These are phyloP conservation scores for Rhamnusium bicolor DNA, from an alignment of 2,888 invertebrate genomes.

Conservation along the genomic window DNA sequence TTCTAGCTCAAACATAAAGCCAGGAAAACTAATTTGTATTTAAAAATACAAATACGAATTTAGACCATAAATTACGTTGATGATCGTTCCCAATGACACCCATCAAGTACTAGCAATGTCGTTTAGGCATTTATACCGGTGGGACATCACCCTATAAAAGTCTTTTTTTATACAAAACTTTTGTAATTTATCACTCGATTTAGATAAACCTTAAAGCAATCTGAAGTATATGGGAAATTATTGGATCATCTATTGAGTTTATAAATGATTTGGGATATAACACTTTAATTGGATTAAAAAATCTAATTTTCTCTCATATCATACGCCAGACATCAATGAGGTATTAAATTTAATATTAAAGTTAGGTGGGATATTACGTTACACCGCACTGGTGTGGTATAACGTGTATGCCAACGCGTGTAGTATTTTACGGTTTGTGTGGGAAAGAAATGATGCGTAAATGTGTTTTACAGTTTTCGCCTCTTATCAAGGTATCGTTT, in stretches of 20 bases:
- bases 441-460: not conserved
- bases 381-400: no score
- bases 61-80: no score
- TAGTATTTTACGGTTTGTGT: not conserved
- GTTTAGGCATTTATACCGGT: not conserved
- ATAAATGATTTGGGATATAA: not conserved
- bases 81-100: no score
- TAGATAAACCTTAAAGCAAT: not conserved
- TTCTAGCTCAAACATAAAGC: no score
- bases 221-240: not conserved
- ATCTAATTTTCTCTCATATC: not conserved
- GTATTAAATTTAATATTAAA: slow-evolving; percentile 5
- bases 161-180: not conserved
- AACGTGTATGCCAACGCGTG: not conserved
- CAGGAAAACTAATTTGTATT: no score
- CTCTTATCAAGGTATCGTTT: slow-evolving; percentile 15
- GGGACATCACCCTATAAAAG: not conserved
- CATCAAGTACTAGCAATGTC: no score
- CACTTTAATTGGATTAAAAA: not conserved
- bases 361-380: slow-evolving; percentile 2
- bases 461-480: not conserved
- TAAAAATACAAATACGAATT: no score
- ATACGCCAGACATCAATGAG: not conserved
- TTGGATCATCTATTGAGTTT: not conserved
- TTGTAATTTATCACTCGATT: not conserved